Percentiles rank a stretch among this genome's conserved stretches.
These are phyloP conservation scores for Nematolebias whitei DNA, from an alignment of 2,113 vertebrate genomes.

Conservation along the genomic window DNA sequence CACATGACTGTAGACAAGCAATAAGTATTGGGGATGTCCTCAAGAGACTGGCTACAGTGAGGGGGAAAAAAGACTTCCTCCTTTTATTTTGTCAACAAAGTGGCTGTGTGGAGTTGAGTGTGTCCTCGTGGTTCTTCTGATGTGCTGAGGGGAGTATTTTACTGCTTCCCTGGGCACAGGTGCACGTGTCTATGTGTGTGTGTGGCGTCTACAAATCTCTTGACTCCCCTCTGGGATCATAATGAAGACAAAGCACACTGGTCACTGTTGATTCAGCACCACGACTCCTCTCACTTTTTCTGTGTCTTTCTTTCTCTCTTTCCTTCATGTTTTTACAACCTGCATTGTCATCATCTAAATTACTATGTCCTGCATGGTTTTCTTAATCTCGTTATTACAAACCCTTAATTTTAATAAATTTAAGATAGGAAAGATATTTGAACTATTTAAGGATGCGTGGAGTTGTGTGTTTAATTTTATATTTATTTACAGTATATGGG, in stretches of 20 bases:
- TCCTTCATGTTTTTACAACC: slow-evolving; percentile 30
- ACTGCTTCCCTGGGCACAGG: slow-evolving; percentile 67
- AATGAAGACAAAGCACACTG: slow-evolving; percentile 92
- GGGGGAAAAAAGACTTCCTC: slow-evolving; percentile 5
- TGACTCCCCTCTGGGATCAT: slow-evolving; percentile 88
- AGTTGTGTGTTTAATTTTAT: too few relatives aligned
- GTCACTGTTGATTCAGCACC: slow-evolving; percentile 92
- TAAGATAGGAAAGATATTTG: background rate
- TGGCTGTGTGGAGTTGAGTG: slow-evolving; percentile 7
- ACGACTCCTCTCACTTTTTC: slow-evolving; percentile 29
- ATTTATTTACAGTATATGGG: too few relatives aligned
- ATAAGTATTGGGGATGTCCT: slow-evolving; percentile 1
- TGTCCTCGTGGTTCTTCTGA: slow-evolving; percentile 63
- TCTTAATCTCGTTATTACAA: background rate
- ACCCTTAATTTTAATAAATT: background rate
- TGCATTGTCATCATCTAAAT: slow-evolving; percentile 46
- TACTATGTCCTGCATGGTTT: slow-evolving; percentile 23
- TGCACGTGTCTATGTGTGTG: slow-evolving; percentile 42
- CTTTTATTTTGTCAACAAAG: slow-evolving; percentile 25
- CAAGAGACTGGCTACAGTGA: slow-evolving; percentile 4
- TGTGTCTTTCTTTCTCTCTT: slow-evolving; percentile 21
- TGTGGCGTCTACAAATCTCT: slow-evolving; percentile 66
- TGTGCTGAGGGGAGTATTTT: slow-evolving; percentile 74
- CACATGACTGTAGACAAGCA: background rate
- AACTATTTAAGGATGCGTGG: background rate